Base-by-base conservation (phyloP, 2,113 vertebrate genomes). In the Cyphomyrus discorhynchus region DNA sequence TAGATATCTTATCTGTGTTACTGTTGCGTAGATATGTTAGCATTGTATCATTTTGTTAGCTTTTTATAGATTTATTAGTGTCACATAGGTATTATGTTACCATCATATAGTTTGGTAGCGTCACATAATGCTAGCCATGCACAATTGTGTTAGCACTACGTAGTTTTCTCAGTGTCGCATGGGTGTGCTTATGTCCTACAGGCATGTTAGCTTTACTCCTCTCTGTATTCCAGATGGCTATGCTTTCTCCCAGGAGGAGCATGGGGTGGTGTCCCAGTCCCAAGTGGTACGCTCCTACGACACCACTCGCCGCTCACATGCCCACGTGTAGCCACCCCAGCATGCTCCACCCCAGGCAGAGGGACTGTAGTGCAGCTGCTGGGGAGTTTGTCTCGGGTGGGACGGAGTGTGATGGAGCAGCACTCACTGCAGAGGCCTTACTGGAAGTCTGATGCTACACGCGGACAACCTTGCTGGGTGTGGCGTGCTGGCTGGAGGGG, bases 221-320 rank as follows among this genome's bases (percentile, higher is more conserved):
- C 90, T 80, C 62, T 62, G 66, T 91, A 88, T 93, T 95, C 9
- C 95, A 99, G 98, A 99, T 92, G 98, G 98, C 45, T 99, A 98
- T 49, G 98, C 98, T 2, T 99, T 99, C 96, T 99, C 98, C 91
- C 98, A 99, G 95, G 98, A 99, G 95, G 98, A 99, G 92, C 97
- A 99, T 0, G 98, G 98, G 5, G 98, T 97, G 90, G 98, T 99
- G 90, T 97, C 97, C 90, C 98, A 99, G 93, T 98, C 97, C 0
- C 95, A 99, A 96, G 96, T 99, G 13, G 97, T 99, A 85, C 98
- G 98, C 83, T 97, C 98, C 92, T 99, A 99, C 0, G 98, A 99
- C 93, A 99, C 98, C 90, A 99, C 98, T 92, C 98, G 96, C 93
- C 98, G 96, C 93, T 96, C 96, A 92, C 97, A 97, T 91, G 91